Conservation (phyloP, 2,113 vertebrate species). For the Phaethon lepturus region DNA sequence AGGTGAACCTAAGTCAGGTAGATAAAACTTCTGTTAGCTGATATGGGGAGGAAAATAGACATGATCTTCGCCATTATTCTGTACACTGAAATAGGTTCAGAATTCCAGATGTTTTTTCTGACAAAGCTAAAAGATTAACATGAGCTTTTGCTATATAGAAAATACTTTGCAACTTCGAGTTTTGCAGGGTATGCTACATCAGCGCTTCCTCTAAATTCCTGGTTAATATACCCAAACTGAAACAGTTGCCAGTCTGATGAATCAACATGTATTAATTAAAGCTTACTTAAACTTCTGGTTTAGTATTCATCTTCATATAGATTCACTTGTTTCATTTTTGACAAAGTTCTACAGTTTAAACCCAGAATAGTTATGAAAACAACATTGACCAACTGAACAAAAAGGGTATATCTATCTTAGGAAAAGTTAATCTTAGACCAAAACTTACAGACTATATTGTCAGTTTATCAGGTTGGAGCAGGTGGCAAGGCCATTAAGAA, state of each 20-base stretch:
- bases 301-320: neutral
- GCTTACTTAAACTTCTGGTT: neutral
- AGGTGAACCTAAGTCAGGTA: slow-evolving; percentile 16
- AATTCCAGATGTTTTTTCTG: slow-evolving; percentile 17
- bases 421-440: slow-evolving; percentile 6
- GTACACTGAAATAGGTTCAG: neutral
- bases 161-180: neutral
- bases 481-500: slow-evolving; percentile 44
- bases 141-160: neutral
- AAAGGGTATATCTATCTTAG: neutral
- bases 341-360: neutral
- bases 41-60: neutral
- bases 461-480: slow-evolving; percentile 52
- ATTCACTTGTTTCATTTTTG: slow-evolving; percentile 18
- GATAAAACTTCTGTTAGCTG: slow-evolving; percentile 17
- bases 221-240: neutral
- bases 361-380: slow-evolving; percentile 34
- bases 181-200: neutral
- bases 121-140: neutral
- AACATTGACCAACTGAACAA: slow-evolving; percentile 1
- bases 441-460: slow-evolving; percentile 54
- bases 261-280: neutral
- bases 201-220: neutral
- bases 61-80: neutral
- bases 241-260: neutral